A percentile compares a stretch with the other conserved stretches of the same genome.
These are phyloP conservation scores for Anoncus sp. DNA, from an alignment of 2,888 invertebrate species.

Conservation along the genomic window DNA sequence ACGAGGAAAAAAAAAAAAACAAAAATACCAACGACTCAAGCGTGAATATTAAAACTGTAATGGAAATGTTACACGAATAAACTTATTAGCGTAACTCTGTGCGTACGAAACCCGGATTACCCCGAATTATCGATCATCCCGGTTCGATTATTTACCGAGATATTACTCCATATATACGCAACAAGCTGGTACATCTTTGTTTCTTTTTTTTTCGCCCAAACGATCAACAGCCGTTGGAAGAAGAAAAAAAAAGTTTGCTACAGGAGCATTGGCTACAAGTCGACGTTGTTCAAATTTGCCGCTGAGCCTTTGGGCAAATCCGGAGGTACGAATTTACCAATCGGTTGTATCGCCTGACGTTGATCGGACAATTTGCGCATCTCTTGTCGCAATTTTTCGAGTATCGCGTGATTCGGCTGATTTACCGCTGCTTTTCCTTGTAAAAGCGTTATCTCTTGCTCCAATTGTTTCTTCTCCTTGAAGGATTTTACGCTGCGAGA, in stretches of 20 bases:
- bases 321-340: conserved; percentile 87
- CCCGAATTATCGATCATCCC: too few relatives aligned
- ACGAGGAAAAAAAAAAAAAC: conserved; percentile 49
- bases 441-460: conserved; percentile 96
- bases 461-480: conserved; percentile 96
- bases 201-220: not conserved
- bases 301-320: conserved; percentile 89
- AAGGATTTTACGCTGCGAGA: conserved; percentile 95
- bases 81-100: conserved; percentile 57
- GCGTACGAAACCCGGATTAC: conserved; percentile 10
- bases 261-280: conserved; percentile 84
- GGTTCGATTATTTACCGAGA: too few relatives aligned
- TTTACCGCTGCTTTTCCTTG: conserved; percentile 95
- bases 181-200: too few relatives aligned
- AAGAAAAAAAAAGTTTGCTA: conserved; percentile 26
- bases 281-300: conserved; percentile 91
- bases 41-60: conserved; percentile 58
- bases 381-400: conserved; percentile 93
- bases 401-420: conserved; percentile 95
- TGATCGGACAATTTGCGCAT: conserved; percentile 91
- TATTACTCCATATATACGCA: too few relatives aligned
- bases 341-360: conserved; percentile 84
- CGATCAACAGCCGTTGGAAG: not conserved
- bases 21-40: conserved; percentile 53
- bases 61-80: conserved; percentile 66